Evolutionary conservation across 2,888 invertebrate species (phyloP), one percentile per base, ranked within the genome.

Genomic region (Pecten maximus): DNA sequence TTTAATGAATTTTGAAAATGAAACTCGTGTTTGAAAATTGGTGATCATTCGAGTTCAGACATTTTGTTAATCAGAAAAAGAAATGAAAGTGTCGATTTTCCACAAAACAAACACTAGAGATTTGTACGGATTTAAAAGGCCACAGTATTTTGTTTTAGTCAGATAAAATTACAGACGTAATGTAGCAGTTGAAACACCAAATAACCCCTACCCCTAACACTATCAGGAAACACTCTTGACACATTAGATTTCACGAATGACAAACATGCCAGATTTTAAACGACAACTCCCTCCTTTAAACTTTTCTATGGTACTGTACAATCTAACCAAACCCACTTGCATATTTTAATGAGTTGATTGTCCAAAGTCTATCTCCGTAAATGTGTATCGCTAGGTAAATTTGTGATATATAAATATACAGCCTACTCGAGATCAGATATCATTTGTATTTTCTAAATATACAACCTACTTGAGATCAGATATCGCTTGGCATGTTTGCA

Each of bases 251-350:
- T 74, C 74, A 3, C 10, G 35, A 35, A 35, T 8, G 74, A 74
- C 35, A 74, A 74, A 74, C 74, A 74, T 74, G 74, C 35, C 74
- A 74, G 74, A 74, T 74, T 35, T 74, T 35, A 74, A 74, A 28
- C 28, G 35, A 35, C 74, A 74, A 74, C 74, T 74, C 74, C 35
- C 74, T 35, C 74, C 74, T 74, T 28, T 19, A 74, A 60, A 74
- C 28, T 35, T 28, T 74, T 74, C 35, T 35, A 35, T 35, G 35
- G 35, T 35, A 35, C 10, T 2, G 35, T 35, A 74, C 35, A 35
- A 35, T 74, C 35, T 74, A 74, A 74, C 74, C 74, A 28, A 74
- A 74, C 35, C 10, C 28, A 6, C 74, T 28, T 6, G 74, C 35
- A 35, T 23, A 35, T 28, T 74, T 8, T 74, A 35, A 74, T 74